Conservation (phyloP, 2,113 vertebrate species). For the Electrona antarctica region DNA sequence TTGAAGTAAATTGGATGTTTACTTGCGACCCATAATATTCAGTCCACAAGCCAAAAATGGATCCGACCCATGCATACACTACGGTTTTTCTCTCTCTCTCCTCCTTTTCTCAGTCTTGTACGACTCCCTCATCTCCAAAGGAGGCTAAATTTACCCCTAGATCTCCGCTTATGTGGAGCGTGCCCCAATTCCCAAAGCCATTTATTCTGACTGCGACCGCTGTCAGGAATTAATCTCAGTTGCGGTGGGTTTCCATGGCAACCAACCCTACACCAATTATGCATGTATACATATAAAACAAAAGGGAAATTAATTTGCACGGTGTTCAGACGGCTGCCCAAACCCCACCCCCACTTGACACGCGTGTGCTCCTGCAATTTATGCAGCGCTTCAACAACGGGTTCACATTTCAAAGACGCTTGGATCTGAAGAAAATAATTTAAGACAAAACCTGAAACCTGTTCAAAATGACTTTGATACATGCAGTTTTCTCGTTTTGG, state of each 20-base stretch:
- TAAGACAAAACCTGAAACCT: conserved; percentile 27
- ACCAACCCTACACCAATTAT: conserved; percentile 70
- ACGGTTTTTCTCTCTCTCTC: conserved; percentile 1
- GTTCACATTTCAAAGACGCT: conserved; percentile 52
- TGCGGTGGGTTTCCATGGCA: conserved; percentile 69
- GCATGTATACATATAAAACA: conserved; percentile 59
- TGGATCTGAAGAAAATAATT: conserved; percentile 4
- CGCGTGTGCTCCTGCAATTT: conserved; percentile 1
- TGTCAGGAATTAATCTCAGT: conserved; percentile 73
- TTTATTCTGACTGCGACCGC: conserved; percentile 75
- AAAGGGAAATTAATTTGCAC: conserved; percentile 18
- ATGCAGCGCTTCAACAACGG: conserved; percentile 31
- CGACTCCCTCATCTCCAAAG: conserved; percentile 12
- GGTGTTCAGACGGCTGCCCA: neutral
- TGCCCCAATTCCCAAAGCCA: conserved; percentile 80
- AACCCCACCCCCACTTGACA: conserved; percentile 39
- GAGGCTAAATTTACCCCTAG: conserved; percentile 72
- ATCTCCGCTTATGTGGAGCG: conserved; percentile 68
- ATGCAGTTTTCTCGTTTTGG: neutral
- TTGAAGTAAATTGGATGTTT: too few relatives aligned
- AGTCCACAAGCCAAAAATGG: neutral
- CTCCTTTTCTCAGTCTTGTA: neutral
- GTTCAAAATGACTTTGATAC: conserved; percentile 44
- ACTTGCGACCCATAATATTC: too few relatives aligned
- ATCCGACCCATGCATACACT: neutral